phyloP scores from a whole-genome alignment of 2,113 vertebrate genomes.

The Atlantisia rogersi region DNA sequence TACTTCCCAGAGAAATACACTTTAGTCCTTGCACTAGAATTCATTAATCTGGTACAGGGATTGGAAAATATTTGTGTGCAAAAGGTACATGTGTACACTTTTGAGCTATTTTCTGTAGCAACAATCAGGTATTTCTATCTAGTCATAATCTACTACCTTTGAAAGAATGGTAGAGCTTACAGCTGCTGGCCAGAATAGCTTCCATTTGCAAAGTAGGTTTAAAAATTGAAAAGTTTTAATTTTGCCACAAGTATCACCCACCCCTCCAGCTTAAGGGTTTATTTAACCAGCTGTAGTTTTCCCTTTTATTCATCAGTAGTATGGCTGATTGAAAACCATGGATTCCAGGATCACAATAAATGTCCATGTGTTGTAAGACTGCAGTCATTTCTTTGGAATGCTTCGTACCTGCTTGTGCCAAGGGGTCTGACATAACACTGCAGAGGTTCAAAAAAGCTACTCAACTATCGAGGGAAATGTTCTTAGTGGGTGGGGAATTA shows the following conservation, averaged over 20 bases:
- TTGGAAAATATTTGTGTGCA: background rate
- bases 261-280: background rate
- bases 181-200: background rate
- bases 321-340: background rate
- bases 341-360: background rate
- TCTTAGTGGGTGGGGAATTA: background rate
- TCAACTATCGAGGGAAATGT: accelerated
- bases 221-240: background rate
- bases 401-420: background rate
- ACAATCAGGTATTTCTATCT: background rate
- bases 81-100: background rate
- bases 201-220: background rate
- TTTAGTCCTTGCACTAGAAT: background rate
- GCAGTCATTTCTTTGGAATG: background rate
- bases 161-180: background rate
- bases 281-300: background rate
- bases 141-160: background rate
- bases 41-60: background rate
- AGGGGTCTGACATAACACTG: background rate
- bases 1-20: background rate
- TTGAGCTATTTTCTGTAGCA: background rate
- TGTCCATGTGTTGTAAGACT: background rate
- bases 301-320: background rate
- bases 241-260: background rate
- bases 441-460: background rate